These are phyloP conservation scores for Panthera uncia DNA, from an alignment of 2,113 vertebrate genomes.

Conservation along the genomic window DNA sequence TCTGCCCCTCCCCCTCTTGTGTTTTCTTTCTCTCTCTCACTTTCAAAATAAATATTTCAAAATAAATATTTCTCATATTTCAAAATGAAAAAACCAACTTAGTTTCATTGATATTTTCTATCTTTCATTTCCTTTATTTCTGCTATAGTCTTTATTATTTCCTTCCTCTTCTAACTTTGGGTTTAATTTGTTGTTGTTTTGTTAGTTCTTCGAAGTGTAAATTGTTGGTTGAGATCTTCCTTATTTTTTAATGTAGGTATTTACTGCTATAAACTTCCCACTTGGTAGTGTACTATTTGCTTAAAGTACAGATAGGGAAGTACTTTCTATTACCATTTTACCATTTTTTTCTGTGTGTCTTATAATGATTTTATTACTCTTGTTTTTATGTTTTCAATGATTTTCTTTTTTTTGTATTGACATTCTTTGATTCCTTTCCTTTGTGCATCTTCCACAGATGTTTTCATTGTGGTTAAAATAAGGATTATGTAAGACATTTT, in stretches of 20 bases:
- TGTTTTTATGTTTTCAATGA: neutral
- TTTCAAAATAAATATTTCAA: too few relatives aligned
- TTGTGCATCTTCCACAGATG: neutral
- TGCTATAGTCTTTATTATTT: neutral
- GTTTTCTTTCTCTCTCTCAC: too few relatives aligned
- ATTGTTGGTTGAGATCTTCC: neutral
- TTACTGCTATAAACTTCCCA: neutral
- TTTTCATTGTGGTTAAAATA: neutral
- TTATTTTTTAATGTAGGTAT: neutral
- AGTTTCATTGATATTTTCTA: neutral
- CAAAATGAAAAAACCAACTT: neutral
- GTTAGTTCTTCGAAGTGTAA: neutral
- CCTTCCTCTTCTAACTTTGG: neutral
- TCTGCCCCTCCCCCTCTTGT: too few relatives aligned
- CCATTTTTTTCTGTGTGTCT: neutral
- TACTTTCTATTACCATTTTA: neutral
- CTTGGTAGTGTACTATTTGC: neutral
- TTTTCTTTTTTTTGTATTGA: neutral
- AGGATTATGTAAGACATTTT: neutral
- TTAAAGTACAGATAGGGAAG: neutral
- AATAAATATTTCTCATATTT: too few relatives aligned
- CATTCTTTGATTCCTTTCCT: neutral
- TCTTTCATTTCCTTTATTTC: neutral
- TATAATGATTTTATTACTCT: neutral
- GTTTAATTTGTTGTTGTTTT: neutral